Percentiles rank a stretch among this genome's conserved stretches.
These are phyloP conservation scores for Pluvianellus socialis DNA, from an alignment of 2,113 vertebrate genomes.

Conservation along the genomic window DNA sequence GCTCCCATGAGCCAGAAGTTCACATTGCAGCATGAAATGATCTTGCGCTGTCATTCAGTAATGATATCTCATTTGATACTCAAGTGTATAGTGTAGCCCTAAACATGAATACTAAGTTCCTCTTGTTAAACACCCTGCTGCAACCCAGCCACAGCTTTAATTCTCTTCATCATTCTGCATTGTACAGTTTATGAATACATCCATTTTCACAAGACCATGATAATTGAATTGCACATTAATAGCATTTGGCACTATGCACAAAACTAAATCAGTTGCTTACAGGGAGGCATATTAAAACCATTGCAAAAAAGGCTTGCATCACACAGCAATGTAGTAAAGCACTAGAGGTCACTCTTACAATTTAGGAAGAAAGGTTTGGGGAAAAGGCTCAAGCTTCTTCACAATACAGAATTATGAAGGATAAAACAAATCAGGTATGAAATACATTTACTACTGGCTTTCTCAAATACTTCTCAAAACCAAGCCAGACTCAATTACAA, in stretches of 20 bases:
- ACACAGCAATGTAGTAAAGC: slow-evolving; percentile 54
- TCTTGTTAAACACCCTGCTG: slow-evolving; percentile 11
- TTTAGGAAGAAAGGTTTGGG: slow-evolving; percentile 37
- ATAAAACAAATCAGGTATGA: slow-evolving; percentile 15
- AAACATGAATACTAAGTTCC: slow-evolving; percentile 52
- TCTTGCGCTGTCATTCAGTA: slow-evolving; percentile 48
- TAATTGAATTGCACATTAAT: slow-evolving; percentile 62
- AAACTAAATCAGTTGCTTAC: slow-evolving; percentile 42
- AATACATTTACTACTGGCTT: neutral
- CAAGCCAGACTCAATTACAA: neutral
- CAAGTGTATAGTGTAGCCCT: slow-evolving; percentile 1
- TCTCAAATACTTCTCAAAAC: neutral
- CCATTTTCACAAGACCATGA: slow-evolving; percentile 51
- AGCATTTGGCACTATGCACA: slow-evolving; percentile 40
- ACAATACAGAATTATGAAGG: neutral
- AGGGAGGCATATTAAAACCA: slow-evolving; percentile 25
- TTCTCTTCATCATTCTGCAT: slow-evolving; percentile 52
- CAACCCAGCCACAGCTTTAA: slow-evolving; percentile 49
- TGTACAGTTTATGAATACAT: slow-evolving; percentile 54
- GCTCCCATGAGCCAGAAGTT: neutral
- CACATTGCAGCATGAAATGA: neutral
- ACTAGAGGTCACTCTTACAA: slow-evolving; percentile 84
- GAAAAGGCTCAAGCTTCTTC: neutral
- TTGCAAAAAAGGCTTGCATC: slow-evolving; percentile 21
- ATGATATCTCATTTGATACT: slow-evolving; percentile 57